phyloP scores from a whole-genome alignment of 2,797 vertebrate genomes.

The Anguilla pacifica region DNA sequence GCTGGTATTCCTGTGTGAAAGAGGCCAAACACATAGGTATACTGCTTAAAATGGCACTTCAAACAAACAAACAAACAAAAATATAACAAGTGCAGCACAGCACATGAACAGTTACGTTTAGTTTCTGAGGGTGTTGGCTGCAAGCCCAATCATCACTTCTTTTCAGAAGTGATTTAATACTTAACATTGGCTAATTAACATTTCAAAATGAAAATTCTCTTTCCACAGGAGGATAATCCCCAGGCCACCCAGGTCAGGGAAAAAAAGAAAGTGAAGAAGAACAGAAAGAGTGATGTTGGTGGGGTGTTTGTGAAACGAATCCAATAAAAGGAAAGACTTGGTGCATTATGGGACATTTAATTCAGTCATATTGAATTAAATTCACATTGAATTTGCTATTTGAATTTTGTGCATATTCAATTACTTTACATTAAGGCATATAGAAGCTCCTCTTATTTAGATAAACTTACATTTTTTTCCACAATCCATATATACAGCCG shows the following conservation, averaged over 20 bases:
- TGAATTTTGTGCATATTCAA: not conserved
- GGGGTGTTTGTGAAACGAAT: conserved; percentile 59
- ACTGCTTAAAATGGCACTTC: no score
- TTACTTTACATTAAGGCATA: not conserved
- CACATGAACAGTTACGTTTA: no score
- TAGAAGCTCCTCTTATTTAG: not conserved
- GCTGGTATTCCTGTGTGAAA: no score
- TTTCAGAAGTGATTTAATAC: not conserved
- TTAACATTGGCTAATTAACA: not conserved
- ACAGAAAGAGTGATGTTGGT: conserved; percentile 44
- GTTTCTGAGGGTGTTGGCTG: no score
- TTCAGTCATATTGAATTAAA: not conserved
- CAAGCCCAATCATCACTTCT: no score
- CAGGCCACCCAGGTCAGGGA: conserved; percentile 53
- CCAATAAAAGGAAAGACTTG: conserved; percentile 33
- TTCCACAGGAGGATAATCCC: conserved; percentile 47
- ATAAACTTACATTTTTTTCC: no score
- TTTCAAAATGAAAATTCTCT: not conserved
- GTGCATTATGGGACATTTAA: not conserved
- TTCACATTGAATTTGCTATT: not conserved
- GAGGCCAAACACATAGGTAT: no score
- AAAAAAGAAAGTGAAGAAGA: conserved; percentile 59
- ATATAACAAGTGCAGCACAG: no score
- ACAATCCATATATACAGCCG: no score
- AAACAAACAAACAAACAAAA: no score